A percentile compares a stretch with the other conserved stretches of the same genome.
Conservation (phyloP, 2,113 vertebrate genomes). For the Pontoporia blainvillei region DNA sequence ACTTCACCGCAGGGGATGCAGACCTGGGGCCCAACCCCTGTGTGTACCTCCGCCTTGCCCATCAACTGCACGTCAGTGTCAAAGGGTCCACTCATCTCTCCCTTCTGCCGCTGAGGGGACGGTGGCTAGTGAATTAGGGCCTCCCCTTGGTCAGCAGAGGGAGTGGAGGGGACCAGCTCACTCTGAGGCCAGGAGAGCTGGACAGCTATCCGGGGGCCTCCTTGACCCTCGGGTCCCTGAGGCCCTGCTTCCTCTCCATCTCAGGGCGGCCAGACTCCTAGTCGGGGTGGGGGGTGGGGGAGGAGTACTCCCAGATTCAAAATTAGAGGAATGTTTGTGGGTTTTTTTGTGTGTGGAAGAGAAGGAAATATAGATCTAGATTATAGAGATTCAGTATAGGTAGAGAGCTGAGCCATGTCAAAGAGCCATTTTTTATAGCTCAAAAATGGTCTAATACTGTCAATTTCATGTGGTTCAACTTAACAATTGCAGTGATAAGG, state of each 20-base stretch:
- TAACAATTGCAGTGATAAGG: neutral
- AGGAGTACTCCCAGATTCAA: neutral
- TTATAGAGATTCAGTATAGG: neutral
- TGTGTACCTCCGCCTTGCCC: neutral
- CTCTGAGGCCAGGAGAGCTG: neutral
- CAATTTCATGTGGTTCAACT: neutral
- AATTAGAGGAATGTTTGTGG: neutral
- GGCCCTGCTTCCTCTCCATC: neutral
- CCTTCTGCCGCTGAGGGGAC: no score
- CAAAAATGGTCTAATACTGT: neutral
- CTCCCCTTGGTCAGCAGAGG: neutral
- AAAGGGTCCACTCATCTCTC: neutral
- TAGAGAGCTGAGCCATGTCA: neutral
- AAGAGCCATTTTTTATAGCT: neutral
- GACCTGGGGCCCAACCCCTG: fast-evolving
- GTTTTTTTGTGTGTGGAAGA: neutral
- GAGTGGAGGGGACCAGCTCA: neutral
- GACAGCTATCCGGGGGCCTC: fast-evolving
- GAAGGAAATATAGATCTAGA: neutral
- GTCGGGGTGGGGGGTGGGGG: no score
- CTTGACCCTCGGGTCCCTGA: neutral
- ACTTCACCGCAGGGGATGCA: no score
- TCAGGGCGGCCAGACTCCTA: neutral
- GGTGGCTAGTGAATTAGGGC: fast-evolving
- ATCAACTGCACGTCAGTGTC: neutral